Evolutionary conservation across 1,140 invertebrate genomes (phyloP).

Genomic region (Philaenus spumarius): DNA sequence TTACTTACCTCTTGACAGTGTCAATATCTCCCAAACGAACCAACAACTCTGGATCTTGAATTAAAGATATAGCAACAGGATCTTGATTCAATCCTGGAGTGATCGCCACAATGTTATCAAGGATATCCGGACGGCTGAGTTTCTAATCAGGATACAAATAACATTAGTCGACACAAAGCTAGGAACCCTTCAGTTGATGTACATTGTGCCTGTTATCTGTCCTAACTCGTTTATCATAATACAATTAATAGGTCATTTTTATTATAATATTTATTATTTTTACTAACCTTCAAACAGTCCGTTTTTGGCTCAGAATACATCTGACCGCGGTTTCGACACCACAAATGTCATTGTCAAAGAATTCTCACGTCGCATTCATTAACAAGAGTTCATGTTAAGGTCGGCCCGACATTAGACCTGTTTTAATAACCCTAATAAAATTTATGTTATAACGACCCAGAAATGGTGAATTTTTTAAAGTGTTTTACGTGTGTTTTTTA

Average conservation of each 20-base stretch:
- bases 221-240: background rate
- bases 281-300: too few species aligned
- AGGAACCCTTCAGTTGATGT: constrained; percentile 2
- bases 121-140: constrained; percentile 44
- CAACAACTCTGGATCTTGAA: constrained; percentile 51
- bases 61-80: constrained; percentile 47
- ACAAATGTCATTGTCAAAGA: too few species aligned
- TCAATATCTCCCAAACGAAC: constrained; percentile 45
- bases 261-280: background rate
- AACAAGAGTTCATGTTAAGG: background rate
- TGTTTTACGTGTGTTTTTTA: too few species aligned
- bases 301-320: too few species aligned
- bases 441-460: too few species aligned
- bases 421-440: too few species aligned
- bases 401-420: too few species aligned
- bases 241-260: background rate
- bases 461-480: too few species aligned
- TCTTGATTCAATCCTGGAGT: constrained; percentile 46
- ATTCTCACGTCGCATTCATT: background rate
- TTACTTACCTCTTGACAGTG: constrained; percentile 42
- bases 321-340: too few species aligned
- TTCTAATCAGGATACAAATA: constrained; percentile 36
- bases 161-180: too few species aligned
- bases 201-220: background rate
- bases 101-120: constrained; percentile 48